Conservation (phyloP, 2,797 vertebrate species). For the Ptychobarbus kaznakovi region DNA sequence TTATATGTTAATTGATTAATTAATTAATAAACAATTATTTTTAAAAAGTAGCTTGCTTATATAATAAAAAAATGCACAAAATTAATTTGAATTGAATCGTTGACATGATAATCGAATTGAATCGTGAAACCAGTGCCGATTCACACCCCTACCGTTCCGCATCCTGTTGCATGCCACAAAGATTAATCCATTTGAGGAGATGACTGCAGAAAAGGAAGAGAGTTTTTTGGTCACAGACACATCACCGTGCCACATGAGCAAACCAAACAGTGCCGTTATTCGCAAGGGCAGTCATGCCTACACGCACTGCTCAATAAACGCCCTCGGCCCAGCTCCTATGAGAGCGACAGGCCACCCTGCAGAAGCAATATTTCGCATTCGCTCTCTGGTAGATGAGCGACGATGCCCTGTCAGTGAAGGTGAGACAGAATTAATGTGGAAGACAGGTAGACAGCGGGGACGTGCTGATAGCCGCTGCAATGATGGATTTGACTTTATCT, state of each 20-base stretch:
- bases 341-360: slow-evolving; percentile 41
- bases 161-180: slow-evolving; percentile 35
- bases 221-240: slow-evolving; percentile 32
- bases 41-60: too few species aligned
- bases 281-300: slow-evolving; percentile 49
- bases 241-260: slow-evolving; percentile 48
- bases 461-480: slow-evolving; percentile 5
- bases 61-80: too few species aligned
- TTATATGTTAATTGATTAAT: too few species aligned
- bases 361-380: slow-evolving; percentile 25
- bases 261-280: slow-evolving; percentile 36
- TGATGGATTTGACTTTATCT: slow-evolving; percentile 44
- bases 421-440: slow-evolving; percentile 48
- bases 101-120: too few species aligned
- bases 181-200: slow-evolving; percentile 16
- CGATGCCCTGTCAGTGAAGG: slow-evolving; percentile 35
- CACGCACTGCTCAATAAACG: slow-evolving; percentile 40
- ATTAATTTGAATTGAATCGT: too few species aligned
- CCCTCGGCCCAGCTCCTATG: slow-evolving; percentile 1
- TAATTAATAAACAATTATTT: too few species aligned
- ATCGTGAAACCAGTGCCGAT: too few species aligned
- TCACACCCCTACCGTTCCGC: not conserved
- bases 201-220: slow-evolving; percentile 7
- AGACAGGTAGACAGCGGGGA: slow-evolving; percentile 26
- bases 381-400: not conserved